These are phyloP conservation scores for Petrocephalus schoutedeni DNA, from an alignment of 2,797 vertebrate genomes.

Conservation along the genomic window DNA sequence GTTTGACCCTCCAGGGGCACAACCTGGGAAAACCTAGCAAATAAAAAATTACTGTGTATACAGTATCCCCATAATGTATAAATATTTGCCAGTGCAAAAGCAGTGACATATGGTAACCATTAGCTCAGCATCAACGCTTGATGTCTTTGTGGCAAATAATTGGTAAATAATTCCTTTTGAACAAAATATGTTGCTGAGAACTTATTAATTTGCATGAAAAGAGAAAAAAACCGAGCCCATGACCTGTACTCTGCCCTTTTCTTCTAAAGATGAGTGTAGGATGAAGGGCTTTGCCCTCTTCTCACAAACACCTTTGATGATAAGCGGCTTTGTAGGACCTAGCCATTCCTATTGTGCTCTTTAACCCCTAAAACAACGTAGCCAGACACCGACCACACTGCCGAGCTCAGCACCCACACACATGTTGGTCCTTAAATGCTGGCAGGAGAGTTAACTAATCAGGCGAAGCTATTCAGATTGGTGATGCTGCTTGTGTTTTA, in stretches of 20 bases:
- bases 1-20: neutral
- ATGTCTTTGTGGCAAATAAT: neutral
- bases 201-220: slow-evolving; percentile 10
- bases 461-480: neutral
- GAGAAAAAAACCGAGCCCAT: neutral
- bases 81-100: neutral
- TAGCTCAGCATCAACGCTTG: neutral
- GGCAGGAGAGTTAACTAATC: neutral
- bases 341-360: neutral
- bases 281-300: neutral
- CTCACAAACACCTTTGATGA: slow-evolving; percentile 1
- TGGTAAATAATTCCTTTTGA: neutral
- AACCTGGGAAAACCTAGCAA: neutral
- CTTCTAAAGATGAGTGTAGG: neutral
- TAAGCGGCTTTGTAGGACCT: neutral
- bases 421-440: neutral
- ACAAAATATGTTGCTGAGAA: neutral
- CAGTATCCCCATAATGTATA: neutral
- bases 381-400: neutral
- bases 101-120: neutral
- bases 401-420: neutral
- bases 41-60: neutral
- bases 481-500: neutral
- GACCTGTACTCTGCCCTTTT: slow-evolving; percentile 1
- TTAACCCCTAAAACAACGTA: slow-evolving; percentile 3